A percentile compares a stretch with the other conserved stretches of the same genome.
These are phyloP conservation scores for Protonemura montana DNA, from an alignment of 2,888 invertebrate genomes.

Conservation along the genomic window DNA sequence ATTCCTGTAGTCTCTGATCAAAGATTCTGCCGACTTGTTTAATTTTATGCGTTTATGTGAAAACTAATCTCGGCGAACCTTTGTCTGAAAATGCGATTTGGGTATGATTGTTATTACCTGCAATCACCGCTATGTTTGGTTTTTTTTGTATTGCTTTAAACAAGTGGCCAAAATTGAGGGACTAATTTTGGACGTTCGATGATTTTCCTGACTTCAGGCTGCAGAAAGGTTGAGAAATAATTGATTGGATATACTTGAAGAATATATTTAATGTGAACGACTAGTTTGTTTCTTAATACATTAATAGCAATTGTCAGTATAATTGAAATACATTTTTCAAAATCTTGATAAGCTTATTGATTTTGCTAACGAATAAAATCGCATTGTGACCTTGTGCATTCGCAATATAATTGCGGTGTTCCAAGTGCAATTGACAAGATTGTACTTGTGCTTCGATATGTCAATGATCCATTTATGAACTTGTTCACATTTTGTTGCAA, in stretches of 20 bases:
- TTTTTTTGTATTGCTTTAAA: neutral
- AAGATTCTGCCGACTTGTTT: neutral
- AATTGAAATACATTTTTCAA: neutral
- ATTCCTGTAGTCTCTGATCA: neutral
- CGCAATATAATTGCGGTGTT: neutral
- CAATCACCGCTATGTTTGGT: neutral
- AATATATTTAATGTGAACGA: slow-evolving; percentile 9
- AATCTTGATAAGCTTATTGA: neutral
- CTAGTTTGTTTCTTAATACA: neutral
- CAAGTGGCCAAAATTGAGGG: neutral
- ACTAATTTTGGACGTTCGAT: neutral
- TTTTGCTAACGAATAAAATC: neutral
- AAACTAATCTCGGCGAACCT: neutral
- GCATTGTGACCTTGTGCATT: neutral
- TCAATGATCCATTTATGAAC: neutral
- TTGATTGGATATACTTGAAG: neutral
- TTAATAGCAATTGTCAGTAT: neutral
- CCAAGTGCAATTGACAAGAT: neutral
- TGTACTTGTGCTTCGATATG: neutral
- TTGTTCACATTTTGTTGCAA: neutral
- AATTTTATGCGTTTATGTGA: slow-evolving; percentile 1
- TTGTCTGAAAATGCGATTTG: neutral
- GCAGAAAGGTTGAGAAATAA: slow-evolving; percentile 9
- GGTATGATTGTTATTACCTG: neutral
- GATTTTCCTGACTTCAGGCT: slow-evolving; percentile 31